phyloP scores from a whole-genome alignment of 2,797 vertebrate species.

The Pseudochromis fuscus region DNA sequence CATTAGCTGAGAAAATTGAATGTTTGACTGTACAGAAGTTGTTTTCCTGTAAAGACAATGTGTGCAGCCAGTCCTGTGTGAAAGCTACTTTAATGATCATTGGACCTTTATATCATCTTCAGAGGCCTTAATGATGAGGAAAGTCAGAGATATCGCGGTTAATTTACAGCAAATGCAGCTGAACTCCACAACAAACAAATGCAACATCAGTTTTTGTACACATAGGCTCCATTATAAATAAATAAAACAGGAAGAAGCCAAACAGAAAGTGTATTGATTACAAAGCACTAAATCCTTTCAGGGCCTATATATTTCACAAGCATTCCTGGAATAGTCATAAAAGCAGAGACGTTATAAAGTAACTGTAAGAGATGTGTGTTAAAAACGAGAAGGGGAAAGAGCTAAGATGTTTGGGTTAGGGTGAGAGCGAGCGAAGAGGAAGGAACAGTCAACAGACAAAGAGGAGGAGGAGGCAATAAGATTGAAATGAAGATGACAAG shows the following conservation, averaged over 20 bases:
- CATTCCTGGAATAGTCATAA: constrained; percentile 37
- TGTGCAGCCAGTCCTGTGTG: background rate
- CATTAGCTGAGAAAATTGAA: constrained; percentile 8
- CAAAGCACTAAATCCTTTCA: constrained; percentile 32
- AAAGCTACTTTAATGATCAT: background rate
- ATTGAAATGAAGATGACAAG: constrained; percentile 59
- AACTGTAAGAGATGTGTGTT: background rate
- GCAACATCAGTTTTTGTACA: background rate
- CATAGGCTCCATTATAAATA: constrained; percentile 14
- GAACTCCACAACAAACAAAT: constrained; percentile 6
- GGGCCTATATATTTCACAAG: constrained; percentile 29
- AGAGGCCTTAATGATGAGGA: constrained; percentile 10
- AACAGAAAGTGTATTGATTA: constrained; percentile 33
- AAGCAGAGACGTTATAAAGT: background rate
- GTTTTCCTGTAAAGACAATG: background rate
- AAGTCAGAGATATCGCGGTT: constrained; percentile 5
- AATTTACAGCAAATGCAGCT: constrained; percentile 6
- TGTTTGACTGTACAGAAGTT: constrained; percentile 3
- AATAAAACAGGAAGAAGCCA: constrained; percentile 2
- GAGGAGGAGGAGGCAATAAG: constrained; percentile 26
- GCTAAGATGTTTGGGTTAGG: constrained; percentile 25
- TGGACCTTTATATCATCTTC: constrained; percentile 1
- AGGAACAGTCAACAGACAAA: constrained; percentile 27
- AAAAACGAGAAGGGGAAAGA: background rate
- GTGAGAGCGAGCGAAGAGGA: constrained; percentile 19